Conservation (phyloP, 2,113 vertebrate species). For the Dolichotis patagonum region DNA sequence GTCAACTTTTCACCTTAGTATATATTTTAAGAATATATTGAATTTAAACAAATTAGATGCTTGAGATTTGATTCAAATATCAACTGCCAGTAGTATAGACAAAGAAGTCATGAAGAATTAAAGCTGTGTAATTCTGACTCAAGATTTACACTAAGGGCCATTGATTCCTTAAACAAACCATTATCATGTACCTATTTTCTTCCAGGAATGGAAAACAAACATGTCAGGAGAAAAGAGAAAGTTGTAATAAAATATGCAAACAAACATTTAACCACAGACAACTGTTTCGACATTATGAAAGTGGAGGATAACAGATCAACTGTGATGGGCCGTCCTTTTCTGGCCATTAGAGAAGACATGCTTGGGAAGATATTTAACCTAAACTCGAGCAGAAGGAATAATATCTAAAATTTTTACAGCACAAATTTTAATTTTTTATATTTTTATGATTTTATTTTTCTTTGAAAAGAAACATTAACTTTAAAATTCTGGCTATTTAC, state of each 20-base stretch:
- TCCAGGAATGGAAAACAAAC: not conserved
- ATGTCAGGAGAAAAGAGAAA: not conserved
- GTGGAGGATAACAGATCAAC: not conserved
- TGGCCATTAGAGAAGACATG: not conserved
- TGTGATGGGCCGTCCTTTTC: not conserved
- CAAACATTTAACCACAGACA: constrained; percentile 8
- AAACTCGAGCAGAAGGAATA: not conserved
- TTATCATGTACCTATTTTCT: not conserved
- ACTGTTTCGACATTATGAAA: not conserved
- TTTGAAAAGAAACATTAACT: not conserved
- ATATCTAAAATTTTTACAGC: not conserved
- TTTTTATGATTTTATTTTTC: not conserved
- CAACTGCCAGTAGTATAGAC: not conserved
- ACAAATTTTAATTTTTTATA: not conserved
- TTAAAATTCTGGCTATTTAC: not conserved
- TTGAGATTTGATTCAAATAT: not conserved
- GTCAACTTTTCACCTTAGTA: not conserved
- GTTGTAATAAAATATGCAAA: not conserved
- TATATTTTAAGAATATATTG: not conserved
- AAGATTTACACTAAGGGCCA: not conserved
- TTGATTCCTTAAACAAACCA: constrained; percentile 24
- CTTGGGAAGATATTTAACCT: not conserved
- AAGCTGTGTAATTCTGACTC: not conserved
- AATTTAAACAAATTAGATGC: not conserved
- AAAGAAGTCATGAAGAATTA: not conserved